Conservation (phyloP, 2,888 invertebrate species). For the Gerosis bhagava region DNA sequence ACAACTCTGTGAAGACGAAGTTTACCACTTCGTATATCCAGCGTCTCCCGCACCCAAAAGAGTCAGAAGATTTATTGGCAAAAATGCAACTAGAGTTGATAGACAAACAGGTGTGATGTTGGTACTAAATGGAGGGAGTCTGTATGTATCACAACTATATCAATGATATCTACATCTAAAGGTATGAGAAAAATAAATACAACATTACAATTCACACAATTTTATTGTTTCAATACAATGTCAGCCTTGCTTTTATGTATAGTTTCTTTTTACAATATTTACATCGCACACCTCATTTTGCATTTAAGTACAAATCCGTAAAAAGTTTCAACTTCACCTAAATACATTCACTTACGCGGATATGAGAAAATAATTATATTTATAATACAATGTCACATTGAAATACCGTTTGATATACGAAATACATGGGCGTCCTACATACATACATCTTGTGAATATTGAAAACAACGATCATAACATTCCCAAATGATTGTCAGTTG, state of each 20-base stretch:
- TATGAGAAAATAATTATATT: constrained; percentile 37
- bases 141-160: too few species aligned
- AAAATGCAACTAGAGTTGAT: too few species aligned
- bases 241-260: constrained; percentile 81
- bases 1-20: too few species aligned
- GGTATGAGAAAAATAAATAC: constrained; percentile 14
- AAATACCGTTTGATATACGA: constrained; percentile 46
- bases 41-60: too few species aligned
- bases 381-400: constrained; percentile 36
- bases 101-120: too few species aligned
- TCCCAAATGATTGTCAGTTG: constrained; percentile 67
- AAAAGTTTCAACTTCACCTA: constrained; percentile 59
- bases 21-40: too few species aligned
- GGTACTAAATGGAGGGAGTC: too few species aligned
- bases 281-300: constrained; percentile 63
- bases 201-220: constrained; percentile 65
- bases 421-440: constrained; percentile 35
- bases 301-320: constrained; percentile 74
- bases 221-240: constrained; percentile 80
- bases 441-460: constrained; percentile 46
- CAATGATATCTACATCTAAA: too few species aligned
- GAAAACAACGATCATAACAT: constrained; percentile 79
- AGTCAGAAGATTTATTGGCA: too few species aligned
- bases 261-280: constrained; percentile 72
- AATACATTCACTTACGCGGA: constrained; percentile 15